Percentiles rank a stretch among this genome's conserved stretches.
These are phyloP conservation scores for Lordiphosa stackelbergi DNA, from an alignment of 1,140 invertebrate genomes.

Conservation along the genomic window DNA sequence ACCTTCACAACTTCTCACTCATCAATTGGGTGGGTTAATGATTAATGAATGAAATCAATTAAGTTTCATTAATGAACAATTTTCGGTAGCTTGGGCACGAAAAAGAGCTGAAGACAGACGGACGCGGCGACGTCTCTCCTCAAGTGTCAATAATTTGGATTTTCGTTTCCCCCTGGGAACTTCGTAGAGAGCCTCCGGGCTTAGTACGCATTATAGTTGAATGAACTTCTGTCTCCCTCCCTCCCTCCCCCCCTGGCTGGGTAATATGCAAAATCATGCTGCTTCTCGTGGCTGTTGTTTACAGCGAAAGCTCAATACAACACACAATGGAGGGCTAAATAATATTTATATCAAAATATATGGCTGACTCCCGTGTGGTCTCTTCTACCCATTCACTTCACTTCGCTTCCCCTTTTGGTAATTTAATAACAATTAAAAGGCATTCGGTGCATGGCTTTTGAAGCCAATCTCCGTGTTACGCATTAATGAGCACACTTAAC, in stretches of 20 bases:
- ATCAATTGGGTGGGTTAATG: constrained; percentile 41
- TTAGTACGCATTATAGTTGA: constrained; percentile 55
- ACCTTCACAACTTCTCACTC: constrained; percentile 1
- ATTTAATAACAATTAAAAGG: constrained; percentile 76
- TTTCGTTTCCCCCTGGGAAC: constrained; percentile 33
- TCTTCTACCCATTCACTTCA: constrained; percentile 40
- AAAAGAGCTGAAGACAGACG: constrained; percentile 39
- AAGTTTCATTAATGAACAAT: constrained; percentile 76
- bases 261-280: constrained; percentile 66
- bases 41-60: constrained; percentile 77
- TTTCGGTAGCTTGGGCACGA: constrained; percentile 51
- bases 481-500: constrained; percentile 76
- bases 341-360: constrained; percentile 58
- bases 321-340: constrained; percentile 60
- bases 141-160: constrained; percentile 74
- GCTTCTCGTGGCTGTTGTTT: constrained; percentile 7
- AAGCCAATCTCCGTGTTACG: constrained; percentile 75
- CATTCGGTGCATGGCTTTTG: constrained; percentile 72
- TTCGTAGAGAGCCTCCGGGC: constrained; percentile 19
- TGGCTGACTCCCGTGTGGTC: constrained; percentile 37
- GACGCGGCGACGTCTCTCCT: constrained; percentile 41
- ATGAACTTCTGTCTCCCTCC: constrained; percentile 52
- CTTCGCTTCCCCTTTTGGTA: constrained; percentile 31
- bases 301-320: constrained; percentile 51
- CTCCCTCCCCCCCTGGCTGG: background rate